Evolutionary conservation across 2,797 vertebrate genomes (phyloP), one percentile per base, ranked within the genome.

Genomic region (Tenualosa ilisha): DNA sequence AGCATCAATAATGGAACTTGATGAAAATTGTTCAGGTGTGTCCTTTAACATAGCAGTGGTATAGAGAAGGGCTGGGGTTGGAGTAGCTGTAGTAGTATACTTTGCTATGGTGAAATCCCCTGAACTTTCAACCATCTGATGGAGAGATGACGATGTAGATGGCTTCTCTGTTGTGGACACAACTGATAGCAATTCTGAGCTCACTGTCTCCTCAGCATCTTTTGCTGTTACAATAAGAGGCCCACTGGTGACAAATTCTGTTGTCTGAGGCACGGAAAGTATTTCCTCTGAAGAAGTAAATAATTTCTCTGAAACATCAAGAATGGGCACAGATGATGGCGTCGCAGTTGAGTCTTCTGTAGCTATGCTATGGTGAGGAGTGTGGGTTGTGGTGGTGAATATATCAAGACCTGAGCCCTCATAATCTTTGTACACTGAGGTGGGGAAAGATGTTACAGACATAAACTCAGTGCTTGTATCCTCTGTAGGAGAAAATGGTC

Each of bases 391-490:
- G 0, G 79, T 50, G 31, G 37, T 83, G n/a, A 51, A 56, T n/a
- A 85, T 24, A 6, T 84, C 84, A 84, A 43, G 46, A 0, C 72
- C 72, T 43, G 72, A 79, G 7, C 72, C 13, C 43, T 79, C 72
- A 4, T 46, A 17, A 6, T 20, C 50, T 51, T 51, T 51, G 50
- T 9, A 51, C 9, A 12, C 9, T 51, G 50, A 1, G 7, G 2
- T 63, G 37, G 72, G 43, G 11, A 17, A 43, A 8, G 72, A 2
- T 8, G 72, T 40, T 79, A 79, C 72, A 37, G 72, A 79, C 15
- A 46, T 17, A 8, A 46, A 22, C 6, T 79, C 37, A 20, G 72
- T 46, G 12, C 72, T 79, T 79, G 72, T 46, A 46, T 17, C 22
- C 72, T 79, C 6, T 6, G 7, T 20, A 43, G 13, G 6, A n/a